These are phyloP conservation scores for Solenopsis fugax DNA, from an alignment of 1,140 invertebrate species.

Conservation along the genomic window DNA sequence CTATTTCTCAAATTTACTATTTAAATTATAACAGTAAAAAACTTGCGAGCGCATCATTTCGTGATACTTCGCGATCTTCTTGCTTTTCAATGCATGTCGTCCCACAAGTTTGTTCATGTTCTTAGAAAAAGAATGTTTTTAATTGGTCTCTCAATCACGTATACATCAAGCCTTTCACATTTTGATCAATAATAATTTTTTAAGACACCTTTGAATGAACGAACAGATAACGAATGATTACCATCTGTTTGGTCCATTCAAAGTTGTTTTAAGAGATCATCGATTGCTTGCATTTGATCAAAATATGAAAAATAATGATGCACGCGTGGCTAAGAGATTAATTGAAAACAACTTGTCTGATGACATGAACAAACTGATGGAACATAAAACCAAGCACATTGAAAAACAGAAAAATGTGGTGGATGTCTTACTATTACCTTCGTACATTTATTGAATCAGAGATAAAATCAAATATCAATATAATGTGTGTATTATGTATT, in stretches of 20 bases:
- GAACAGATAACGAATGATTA: too few species aligned
- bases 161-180: background rate
- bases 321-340: too few species aligned
- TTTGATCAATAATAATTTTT: background rate
- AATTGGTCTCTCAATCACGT: background rate
- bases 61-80: background rate
- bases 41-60: background rate
- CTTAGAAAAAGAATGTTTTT: background rate
- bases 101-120: background rate
- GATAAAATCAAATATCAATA: too few species aligned
- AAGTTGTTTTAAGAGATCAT: background rate
- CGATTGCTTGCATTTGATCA: too few species aligned
- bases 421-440: too few species aligned
- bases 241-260: background rate
- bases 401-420: background rate
- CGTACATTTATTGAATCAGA: too few species aligned
- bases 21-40: too few species aligned
- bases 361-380: background rate
- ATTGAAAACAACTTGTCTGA: too few species aligned
- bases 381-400: background rate
- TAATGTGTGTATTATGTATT: too few species aligned
- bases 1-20: background rate
- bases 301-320: too few species aligned
- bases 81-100: background rate
- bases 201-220: background rate